Percentiles rank a stretch among this genome's conserved stretches.
These are phyloP conservation scores for Blastomussa wellsi DNA, from an alignment of 92 coral and sea anemone species.

Conservation along the genomic window DNA sequence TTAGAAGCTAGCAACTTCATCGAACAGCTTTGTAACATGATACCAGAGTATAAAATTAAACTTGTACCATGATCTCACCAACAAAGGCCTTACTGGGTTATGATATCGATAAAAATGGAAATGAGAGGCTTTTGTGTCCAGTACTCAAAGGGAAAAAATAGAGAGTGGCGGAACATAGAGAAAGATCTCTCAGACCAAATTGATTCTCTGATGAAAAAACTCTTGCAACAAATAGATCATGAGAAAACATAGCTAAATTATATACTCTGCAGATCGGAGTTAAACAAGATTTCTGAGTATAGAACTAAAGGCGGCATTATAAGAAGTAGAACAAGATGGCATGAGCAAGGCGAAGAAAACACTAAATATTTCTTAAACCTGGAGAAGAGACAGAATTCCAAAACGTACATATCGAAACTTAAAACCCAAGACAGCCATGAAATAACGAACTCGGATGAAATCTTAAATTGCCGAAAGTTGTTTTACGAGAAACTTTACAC, in stretches of 20 bases:
- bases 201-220: constrained; percentile 12
- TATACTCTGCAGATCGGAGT: not conserved
- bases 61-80: not conserved
- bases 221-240: not conserved
- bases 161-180: constrained; percentile 1
- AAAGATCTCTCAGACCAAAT: constrained; percentile 1
- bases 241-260: not conserved
- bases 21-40: not conserved
- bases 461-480: not conserved
- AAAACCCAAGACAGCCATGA: not conserved
- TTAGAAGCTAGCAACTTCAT: not conserved
- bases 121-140: constrained; percentile 11
- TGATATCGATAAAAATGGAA: constrained; percentile 24
- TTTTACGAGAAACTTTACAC: constrained; percentile 2
- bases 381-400: not conserved
- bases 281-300: not conserved
- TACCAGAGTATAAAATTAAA: not conserved
- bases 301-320: not conserved
- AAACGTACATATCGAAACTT: constrained; percentile 5
- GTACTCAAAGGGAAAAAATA: constrained; percentile 1
- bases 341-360: constrained; percentile 4
- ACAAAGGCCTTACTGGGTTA: not conserved
- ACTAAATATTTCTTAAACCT: too few relatives aligned
- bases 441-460: not conserved
- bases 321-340: constrained; percentile 10